phyloP scores from a whole-genome alignment of 1,140 invertebrate species.

The Meloidogyne floridensis region DNA sequence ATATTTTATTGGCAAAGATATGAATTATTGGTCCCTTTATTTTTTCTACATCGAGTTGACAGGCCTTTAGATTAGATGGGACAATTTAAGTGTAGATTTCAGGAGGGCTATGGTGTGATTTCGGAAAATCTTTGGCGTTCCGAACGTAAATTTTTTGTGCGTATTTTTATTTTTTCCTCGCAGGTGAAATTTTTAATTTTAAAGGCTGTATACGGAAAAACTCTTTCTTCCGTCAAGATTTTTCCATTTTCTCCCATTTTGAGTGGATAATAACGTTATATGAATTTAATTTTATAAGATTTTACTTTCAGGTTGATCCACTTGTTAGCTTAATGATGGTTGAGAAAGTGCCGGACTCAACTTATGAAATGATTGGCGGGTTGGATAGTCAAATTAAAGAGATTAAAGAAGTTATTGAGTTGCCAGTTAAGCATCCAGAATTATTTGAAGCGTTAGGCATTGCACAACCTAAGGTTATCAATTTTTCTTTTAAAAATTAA shows the following conservation, averaged over 20 bases:
- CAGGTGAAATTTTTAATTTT: too few relatives aligned
- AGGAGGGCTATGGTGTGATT: too few relatives aligned
- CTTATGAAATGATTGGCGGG: conserved; percentile 99
- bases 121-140: too few relatives aligned
- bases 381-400: conserved; percentile 99
- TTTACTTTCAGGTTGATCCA: conserved; percentile 80
- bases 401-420: conserved; percentile 99
- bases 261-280: too few relatives aligned
- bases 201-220: too few relatives aligned
- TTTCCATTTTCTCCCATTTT: too few relatives aligned
- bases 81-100: too few relatives aligned
- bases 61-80: not conserved
- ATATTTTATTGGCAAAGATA: not conserved
- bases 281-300: not conserved
- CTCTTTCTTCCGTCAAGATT: too few relatives aligned
- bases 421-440: conserved; percentile 99
- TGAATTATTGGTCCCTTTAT: too few relatives aligned
- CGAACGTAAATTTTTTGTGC: too few relatives aligned
- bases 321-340: conserved; percentile 99
- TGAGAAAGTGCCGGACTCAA: conserved; percentile 98
- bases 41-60: too few relatives aligned
- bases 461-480: conserved; percentile 86
- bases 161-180: too few relatives aligned
- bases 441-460: conserved; percentile 98
- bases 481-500: not conserved